Conservation (phyloP, 2,888 invertebrate genomes). For the Drosophila buzzatii region DNA sequence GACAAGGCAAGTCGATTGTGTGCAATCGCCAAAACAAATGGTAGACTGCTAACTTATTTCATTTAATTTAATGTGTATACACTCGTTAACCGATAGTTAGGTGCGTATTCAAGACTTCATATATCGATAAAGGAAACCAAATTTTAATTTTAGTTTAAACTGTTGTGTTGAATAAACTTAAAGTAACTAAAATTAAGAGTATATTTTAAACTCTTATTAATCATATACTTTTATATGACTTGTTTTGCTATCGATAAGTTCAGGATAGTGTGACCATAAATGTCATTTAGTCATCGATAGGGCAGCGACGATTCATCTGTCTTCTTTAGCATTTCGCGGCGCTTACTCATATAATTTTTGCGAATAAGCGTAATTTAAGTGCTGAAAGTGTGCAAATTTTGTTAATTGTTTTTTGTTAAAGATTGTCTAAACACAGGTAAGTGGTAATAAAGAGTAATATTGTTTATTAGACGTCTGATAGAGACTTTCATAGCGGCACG, state of each 20-base stretch:
- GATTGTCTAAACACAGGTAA: slow-evolving; percentile 30
- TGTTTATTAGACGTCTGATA: not conserved
- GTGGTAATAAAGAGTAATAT: slow-evolving; percentile 11
- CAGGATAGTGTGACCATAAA: slow-evolving; percentile 28
- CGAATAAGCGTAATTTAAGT: slow-evolving; percentile 40
- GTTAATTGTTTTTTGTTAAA: slow-evolving; percentile 10
- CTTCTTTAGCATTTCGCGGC: slow-evolving; percentile 54
- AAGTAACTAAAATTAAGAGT: not conserved
- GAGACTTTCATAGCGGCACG: slow-evolving; percentile 5
- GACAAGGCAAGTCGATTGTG: slow-evolving; percentile 6
- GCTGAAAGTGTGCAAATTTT: slow-evolving; percentile 6
- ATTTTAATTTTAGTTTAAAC: too few relatives aligned
- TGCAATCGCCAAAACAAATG: slow-evolving; percentile 18
- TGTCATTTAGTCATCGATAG: slow-evolving; percentile 41
- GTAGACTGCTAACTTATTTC: not conserved
- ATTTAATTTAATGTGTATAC: slow-evolving; percentile 5
- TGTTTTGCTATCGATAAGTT: slow-evolving; percentile 16
- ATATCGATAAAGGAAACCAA: slow-evolving; percentile 6
- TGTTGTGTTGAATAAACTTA: not conserved
- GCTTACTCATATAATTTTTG: slow-evolving; percentile 46
- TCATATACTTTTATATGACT: not conserved
- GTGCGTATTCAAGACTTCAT: slow-evolving; percentile 2
- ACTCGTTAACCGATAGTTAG: slow-evolving; percentile 12
- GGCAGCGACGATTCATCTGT: slow-evolving; percentile 22
- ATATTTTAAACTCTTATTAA: not conserved